Percentiles rank a stretch among this genome's conserved stretches.
phyloP scores from a whole-genome alignment of 2,888 invertebrate genomes.

The Anoplius nigerrimus region DNA sequence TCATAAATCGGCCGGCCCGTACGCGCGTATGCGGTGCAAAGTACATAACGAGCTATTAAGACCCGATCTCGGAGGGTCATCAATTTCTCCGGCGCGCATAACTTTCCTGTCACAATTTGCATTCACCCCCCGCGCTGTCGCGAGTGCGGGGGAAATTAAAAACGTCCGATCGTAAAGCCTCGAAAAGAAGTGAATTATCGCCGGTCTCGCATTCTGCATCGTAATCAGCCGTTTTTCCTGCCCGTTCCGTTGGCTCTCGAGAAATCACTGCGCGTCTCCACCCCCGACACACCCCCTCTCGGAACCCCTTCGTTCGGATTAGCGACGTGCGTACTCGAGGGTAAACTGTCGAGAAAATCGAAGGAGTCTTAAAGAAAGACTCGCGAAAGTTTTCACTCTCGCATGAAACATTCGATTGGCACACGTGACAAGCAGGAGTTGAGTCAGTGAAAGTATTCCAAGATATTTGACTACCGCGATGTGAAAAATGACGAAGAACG shows the following conservation, averaged over 20 bases:
- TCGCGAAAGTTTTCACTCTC: no score
- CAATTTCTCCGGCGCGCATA: conserved; percentile 64
- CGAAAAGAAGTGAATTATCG: conserved; percentile 69
- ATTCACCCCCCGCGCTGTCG: conserved; percentile 55
- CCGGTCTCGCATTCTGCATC: conserved; percentile 66
- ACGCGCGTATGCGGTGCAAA: conserved; percentile 24
- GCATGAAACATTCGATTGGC: no score
- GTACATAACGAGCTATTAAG: conserved; percentile 54
- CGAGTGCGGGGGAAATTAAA: conserved; percentile 70
- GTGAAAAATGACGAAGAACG: no score
- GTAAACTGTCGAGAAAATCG: no score
- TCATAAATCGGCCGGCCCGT: conserved; percentile 39
- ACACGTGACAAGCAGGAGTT: no score
- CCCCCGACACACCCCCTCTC: neutral
- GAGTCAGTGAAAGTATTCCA: no score
- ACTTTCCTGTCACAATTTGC: conserved; percentile 72
- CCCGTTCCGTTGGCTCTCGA: conserved; percentile 8
- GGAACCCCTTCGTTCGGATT: neutral
- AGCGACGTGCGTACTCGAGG: no score
- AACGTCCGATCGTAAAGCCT: conserved; percentile 73
- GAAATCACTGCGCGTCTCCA: neutral
- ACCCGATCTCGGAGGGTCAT: conserved; percentile 60
- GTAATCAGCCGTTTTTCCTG: conserved; percentile 60
- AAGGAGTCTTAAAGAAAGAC: no score
- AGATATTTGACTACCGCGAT: no score